Evolutionary conservation across 2,113 vertebrate genomes (phyloP).

Genomic region (Charadrius vociferus): DNA sequence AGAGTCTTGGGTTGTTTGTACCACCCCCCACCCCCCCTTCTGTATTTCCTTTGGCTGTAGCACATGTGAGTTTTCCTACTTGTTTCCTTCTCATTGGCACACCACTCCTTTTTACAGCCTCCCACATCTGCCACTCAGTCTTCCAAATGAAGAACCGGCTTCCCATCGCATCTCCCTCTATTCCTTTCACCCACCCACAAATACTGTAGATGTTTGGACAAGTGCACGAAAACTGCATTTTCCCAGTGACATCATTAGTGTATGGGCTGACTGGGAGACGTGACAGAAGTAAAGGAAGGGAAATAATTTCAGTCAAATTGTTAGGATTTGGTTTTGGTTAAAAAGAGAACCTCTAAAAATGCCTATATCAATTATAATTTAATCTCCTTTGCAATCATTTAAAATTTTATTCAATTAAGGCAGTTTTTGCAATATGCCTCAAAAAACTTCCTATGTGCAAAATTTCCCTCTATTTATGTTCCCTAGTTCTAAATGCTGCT

Average conservation of each 20-base stretch:
- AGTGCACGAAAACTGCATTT: background rate
- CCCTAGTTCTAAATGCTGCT: slow-evolving; percentile 55
- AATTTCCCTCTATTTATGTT: slow-evolving; percentile 39
- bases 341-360: background rate
- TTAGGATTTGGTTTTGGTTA: background rate
- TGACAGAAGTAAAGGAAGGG: background rate
- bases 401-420: slow-evolving; percentile 1
- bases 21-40: no score
- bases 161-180: background rate
- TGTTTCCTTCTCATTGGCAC: background rate
- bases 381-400: background rate
- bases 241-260: background rate
- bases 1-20: background rate
- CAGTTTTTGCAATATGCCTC: background rate
- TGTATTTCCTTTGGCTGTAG: background rate
- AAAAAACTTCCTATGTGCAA: slow-evolving; percentile 32
- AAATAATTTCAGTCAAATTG: background rate
- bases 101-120: background rate
- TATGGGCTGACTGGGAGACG: background rate
- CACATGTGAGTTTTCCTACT: background rate
- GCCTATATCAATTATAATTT: background rate
- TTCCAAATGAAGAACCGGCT: background rate
- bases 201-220: background rate
- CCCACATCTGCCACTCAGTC: background rate
- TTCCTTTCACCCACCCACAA: background rate